Evolutionary conservation across 2,797 vertebrate species (phyloP), one percentile per base, ranked within the genome.

Genomic region (Arremon brunneinucha): DNA sequence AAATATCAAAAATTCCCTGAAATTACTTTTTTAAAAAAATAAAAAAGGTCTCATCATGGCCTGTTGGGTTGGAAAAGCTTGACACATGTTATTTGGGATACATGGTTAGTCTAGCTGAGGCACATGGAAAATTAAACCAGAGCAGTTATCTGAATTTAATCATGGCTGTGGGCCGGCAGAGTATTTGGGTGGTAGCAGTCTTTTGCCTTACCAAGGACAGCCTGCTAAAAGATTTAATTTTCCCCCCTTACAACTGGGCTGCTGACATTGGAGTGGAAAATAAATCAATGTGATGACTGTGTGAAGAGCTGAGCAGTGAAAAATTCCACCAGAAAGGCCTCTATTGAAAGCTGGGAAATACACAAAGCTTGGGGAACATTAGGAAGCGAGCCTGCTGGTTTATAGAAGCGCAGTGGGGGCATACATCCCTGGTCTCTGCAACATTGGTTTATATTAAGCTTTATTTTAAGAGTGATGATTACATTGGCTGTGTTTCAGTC

Each of bases 391-490:
- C 76, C 59, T 94, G 76, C 76, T 92, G 89, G 79, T 93, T 93
- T 94, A 88, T 3, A 88, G 65, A 93, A 93, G 63, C 75, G 63
- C 80, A 79, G 70, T 35, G 63, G 89, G 89, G 70, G 44, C 79
- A 86, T 60, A 67, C 34, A 91, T 89, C 85, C 84, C 91, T 93
- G 65, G 72, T 79, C 44, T 76, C 70, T 76, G 84, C 63, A 94
- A 90, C 59, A 94, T 30, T 62, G 59, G 82, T 92, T 96, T 96
- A 84, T 91, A 90, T 49, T 88, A 92, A 87, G 74, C 87, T 93
- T 93, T 94, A 79, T 94, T 96, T 94, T 90, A 93, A 91, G 83
- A 93, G 75, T 43, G 81, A 94, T 93, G 85, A 96, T 96, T 95
- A 93, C 68, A 72, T 63, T 87, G 90, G 80, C 93, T 76, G n/a